These are phyloP conservation scores for Glaucopsyche alexis DNA, from an alignment of 2,888 invertebrate genomes.

Conservation along the genomic window DNA sequence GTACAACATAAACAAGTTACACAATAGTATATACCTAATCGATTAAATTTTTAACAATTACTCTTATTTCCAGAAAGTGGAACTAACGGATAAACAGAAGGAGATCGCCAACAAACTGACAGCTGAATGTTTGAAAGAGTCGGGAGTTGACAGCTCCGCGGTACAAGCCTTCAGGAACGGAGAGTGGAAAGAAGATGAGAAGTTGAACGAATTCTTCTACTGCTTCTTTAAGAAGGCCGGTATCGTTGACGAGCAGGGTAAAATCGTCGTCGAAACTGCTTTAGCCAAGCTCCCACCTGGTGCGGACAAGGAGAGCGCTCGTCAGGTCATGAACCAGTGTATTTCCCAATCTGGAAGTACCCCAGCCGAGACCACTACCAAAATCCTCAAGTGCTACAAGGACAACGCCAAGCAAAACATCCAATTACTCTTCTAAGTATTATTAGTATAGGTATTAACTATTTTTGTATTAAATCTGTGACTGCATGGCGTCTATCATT, in stretches of 20 bases:
- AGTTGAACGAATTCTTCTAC: neutral
- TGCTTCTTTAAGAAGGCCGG: conserved; percentile 26
- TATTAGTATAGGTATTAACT: neutral
- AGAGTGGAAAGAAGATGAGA: neutral
- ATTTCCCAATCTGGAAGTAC: neutral
- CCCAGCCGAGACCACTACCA: neutral
- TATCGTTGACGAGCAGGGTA: conserved; percentile 9
- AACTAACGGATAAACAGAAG: neutral
- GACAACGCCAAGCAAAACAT: conserved; percentile 7
- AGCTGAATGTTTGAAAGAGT: neutral
- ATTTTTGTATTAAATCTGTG: neutral
- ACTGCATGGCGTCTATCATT: neutral
- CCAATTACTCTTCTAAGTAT: neutral
- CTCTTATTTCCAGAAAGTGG: conserved; percentile 13
- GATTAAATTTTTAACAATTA: neutral
- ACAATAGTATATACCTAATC: neutral
- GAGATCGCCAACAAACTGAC: neutral
- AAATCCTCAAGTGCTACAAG: conserved; percentile 24
- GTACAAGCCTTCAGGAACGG: neutral
- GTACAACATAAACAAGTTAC: too few relatives aligned
- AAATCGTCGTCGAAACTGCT: neutral
- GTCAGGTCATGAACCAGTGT: neutral
- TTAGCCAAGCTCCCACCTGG: neutral
- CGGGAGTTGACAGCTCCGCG: neutral
- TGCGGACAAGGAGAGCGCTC: neutral